Percentiles rank a stretch among this genome's conserved stretches.
These are phyloP conservation scores for Calidris pygmaea DNA, from an alignment of 2,113 vertebrate species.

Conservation along the genomic window DNA sequence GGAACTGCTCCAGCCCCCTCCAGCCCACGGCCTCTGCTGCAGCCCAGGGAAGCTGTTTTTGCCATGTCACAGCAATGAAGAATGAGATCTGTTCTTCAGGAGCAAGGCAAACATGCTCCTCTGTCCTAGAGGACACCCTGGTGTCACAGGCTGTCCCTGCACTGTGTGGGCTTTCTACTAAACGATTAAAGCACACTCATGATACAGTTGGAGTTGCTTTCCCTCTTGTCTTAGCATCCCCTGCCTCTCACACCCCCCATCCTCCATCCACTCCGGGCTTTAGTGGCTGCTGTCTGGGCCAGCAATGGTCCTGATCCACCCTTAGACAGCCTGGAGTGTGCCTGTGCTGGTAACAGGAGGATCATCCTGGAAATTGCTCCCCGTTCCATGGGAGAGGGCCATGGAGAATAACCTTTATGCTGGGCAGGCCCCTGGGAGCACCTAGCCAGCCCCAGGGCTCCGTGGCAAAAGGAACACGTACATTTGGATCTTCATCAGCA, in stretches of 20 bases:
- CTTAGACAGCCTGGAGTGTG: background rate
- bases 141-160: background rate
- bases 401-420: background rate
- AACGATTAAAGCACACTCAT: background rate
- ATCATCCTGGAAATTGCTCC: background rate
- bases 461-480: slow-evolving; percentile 44
- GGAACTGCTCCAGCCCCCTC: background rate
- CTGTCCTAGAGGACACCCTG: background rate
- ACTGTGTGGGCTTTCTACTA: background rate
- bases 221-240: background rate
- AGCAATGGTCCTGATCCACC: background rate
- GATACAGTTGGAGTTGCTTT: background rate
- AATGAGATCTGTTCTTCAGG: background rate
- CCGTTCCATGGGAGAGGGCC: background rate
- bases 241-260: background rate
- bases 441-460: background rate
- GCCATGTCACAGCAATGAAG: background rate
- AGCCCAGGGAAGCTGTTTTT: background rate
- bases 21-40: background rate
- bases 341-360: background rate
- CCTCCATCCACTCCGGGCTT: background rate
- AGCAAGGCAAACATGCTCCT: background rate
- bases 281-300: background rate
- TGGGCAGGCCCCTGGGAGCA: background rate
- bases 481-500: slow-evolving; percentile 93